Evolutionary conservation across 2,113 vertebrate species (phyloP).

Genomic region (Emydura subglobosa): DNA sequence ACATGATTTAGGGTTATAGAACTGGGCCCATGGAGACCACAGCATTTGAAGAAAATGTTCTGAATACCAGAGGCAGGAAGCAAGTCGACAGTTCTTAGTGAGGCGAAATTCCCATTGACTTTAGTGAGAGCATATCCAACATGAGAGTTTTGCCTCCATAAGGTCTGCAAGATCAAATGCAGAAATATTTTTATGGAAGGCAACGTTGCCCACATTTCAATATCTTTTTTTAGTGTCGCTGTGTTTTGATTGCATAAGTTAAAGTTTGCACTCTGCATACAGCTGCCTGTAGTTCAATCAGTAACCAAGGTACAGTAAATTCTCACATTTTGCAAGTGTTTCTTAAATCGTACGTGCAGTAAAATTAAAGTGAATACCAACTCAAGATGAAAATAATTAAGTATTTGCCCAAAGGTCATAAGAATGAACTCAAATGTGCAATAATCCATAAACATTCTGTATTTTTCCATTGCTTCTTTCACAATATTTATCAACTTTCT

Average conservation of each 20-base stretch:
- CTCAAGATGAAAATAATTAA: conserved; percentile 66
- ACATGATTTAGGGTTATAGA: background rate
- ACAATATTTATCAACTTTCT: conserved; percentile 5
- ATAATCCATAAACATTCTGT: conserved; percentile 62
- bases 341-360: conserved; percentile 63
- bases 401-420: conserved; percentile 56
- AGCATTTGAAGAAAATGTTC: background rate
- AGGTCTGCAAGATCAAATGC: conserved; percentile 31
- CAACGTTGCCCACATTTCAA: conserved; percentile 31
- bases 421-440: conserved; percentile 68
- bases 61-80: background rate
- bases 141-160: background rate
- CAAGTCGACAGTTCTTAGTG: background rate
- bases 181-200: conserved; percentile 32
- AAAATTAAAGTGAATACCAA: conserved; percentile 63
- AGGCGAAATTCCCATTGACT: background rate
- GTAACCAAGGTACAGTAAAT: conserved; percentile 65
- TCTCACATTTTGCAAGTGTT: conserved; percentile 60
- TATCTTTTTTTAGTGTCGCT: conserved; percentile 28
- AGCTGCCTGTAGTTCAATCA: conserved; percentile 58
- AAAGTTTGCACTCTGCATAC: conserved; percentile 58
- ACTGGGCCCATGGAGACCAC: background rate
- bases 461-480: conserved; percentile 68
- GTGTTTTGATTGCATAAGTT: conserved; percentile 62
- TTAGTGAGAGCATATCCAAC: conserved; percentile 13